Conservation (phyloP, 2,888 invertebrate species). For the Drosophila mayaguana region DNA sequence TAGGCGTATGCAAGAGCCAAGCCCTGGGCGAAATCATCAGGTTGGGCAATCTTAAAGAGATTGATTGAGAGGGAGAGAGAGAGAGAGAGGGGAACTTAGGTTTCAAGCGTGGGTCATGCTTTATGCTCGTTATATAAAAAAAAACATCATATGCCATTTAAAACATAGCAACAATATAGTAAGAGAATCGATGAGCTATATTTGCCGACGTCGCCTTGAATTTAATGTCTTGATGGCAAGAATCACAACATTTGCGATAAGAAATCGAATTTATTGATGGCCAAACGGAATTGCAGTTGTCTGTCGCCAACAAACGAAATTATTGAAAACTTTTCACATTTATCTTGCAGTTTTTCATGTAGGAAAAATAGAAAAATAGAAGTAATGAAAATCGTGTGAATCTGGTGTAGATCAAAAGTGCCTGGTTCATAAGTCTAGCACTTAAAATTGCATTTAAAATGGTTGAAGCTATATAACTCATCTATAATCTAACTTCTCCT, state of each 20-base stretch:
- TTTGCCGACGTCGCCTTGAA: background rate
- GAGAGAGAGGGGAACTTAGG: slow-evolving; percentile 8
- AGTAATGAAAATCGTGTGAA: background rate
- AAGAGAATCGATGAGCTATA: slow-evolving; percentile 19
- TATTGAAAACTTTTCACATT: background rate
- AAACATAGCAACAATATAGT: background rate
- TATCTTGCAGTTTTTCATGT: background rate
- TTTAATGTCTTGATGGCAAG: slow-evolving; percentile 1
- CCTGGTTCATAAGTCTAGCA: no score
- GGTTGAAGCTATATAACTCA: no score
- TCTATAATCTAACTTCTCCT: no score
- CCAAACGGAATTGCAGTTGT: slow-evolving; percentile 1
- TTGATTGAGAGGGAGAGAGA: background rate
- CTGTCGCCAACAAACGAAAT: background rate
- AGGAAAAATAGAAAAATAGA: background rate
- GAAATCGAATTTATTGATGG: slow-evolving; percentile 19
- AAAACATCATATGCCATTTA: slow-evolving; percentile 16
- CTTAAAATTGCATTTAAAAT: no score
- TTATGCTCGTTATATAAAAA: slow-evolving; percentile 34
- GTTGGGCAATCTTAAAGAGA: slow-evolving; percentile 4
- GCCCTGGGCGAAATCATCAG: slow-evolving; percentile 33
- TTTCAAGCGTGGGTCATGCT: slow-evolving; percentile 19
- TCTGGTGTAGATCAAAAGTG: background rate
- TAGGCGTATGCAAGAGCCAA: slow-evolving; percentile 23
- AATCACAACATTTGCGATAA: slow-evolving; percentile 31